A percentile compares a stretch with the other conserved stretches of the same genome.
Evolutionary conservation across 2,888 invertebrate genomes (phyloP).

Genomic region (Crepidodera aurea): DNA sequence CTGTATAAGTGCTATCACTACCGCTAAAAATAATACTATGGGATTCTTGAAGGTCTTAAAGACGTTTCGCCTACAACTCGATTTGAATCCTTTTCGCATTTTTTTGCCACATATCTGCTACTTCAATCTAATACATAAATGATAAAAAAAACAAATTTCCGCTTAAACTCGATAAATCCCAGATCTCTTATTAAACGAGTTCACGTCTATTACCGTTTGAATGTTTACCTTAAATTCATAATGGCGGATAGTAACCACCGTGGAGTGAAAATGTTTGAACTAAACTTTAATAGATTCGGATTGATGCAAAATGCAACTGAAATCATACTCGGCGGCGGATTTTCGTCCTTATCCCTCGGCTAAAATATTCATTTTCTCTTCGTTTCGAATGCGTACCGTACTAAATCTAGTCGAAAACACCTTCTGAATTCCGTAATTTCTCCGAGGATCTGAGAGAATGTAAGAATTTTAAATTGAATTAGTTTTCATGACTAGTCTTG

Average conservation of each 20-base stretch:
- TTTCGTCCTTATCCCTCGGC: background rate
- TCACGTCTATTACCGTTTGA: background rate
- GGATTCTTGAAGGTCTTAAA: too few relatives aligned
- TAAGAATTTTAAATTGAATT: slow-evolving; percentile 21
- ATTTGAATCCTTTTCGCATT: too few relatives aligned
- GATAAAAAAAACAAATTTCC: too few relatives aligned
- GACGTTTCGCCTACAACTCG: too few relatives aligned
- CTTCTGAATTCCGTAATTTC: background rate
- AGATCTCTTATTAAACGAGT: background rate
- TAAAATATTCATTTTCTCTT: slow-evolving; percentile 24
- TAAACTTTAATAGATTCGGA: background rate
- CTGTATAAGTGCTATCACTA: too few relatives aligned
- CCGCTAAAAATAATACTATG: too few relatives aligned
- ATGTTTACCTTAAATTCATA: background rate
- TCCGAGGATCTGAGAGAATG: background rate
- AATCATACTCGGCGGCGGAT: background rate
- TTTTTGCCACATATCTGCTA: too few relatives aligned
- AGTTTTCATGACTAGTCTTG: background rate
- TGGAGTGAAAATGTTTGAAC: background rate
- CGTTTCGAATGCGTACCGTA: slow-evolving; percentile 9
- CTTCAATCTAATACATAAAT: too few relatives aligned
- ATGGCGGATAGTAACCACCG: background rate
- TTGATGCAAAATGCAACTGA: background rate
- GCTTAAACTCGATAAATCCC: background rate
- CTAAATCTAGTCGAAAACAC: background rate